Base-by-base conservation (phyloP, 1,140 invertebrate genomes). In the Bombus balteatus region DNA sequence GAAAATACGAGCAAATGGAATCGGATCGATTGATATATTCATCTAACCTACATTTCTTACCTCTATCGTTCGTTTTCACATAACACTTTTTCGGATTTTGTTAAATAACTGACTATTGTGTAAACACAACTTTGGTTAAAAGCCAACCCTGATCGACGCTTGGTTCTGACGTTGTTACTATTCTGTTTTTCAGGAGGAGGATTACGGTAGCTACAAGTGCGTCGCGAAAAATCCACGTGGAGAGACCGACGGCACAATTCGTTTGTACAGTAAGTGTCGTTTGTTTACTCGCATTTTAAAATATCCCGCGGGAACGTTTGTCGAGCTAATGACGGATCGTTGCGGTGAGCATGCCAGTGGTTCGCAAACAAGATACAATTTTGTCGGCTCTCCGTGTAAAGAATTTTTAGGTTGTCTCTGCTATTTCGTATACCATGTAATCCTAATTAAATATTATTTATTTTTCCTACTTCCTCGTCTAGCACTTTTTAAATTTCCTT, bases 221-320 rank as follows among this genome's bases (percentile, higher is more conserved):
- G 97, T 98, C 5, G 98, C 98, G 65, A 99, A 98, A 95, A 99
- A 99, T 96, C 98, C 98, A 41, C 96, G 98, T 78, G 98, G 98
- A 85, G 98, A 98, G 94, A 99, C 98, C 12, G 98, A 99, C 93
- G 98, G 98, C 70, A 97, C 97, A 66, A 99, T 99, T 92, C 96
- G 98, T 91, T 95, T 99, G 72, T 99, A 98, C 94, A 97, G 98
- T 98, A 96, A 98, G 98, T 97, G 92, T 87, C 85, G 81, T 85
- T 90, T 85, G 77, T 89, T 85, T 87, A 47, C 47, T 25, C 59
- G 25, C 59, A 57, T 70, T 88, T 79, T 84, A 85, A 85, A 87
- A 81, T 79, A 89, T 81, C 68, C 73, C 68, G 43, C 39, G 47
- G 86, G 73, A 83, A 37, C 85, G 88, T 90, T 92, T 91, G 83